Evolutionary conservation across 2,797 vertebrate species (phyloP).

Genomic region (Bovichtus variegatus): DNA sequence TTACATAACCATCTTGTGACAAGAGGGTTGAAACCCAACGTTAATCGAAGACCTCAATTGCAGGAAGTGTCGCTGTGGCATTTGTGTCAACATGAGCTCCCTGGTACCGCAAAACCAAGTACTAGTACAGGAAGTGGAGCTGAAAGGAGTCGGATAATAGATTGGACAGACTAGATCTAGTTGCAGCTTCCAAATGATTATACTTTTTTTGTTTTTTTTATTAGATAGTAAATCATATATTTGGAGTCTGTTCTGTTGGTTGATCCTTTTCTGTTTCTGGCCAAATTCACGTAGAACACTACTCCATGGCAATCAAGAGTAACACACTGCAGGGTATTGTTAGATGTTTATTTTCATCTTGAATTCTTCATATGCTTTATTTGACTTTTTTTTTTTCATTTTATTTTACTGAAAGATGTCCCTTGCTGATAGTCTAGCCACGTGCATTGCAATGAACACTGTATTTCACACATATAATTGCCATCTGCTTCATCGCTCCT

Average conservation of each 20-base stretch:
- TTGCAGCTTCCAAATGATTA: too few relatives aligned
- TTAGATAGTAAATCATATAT: too few relatives aligned
- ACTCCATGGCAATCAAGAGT: neutral
- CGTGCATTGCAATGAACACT: slow-evolving; percentile 42
- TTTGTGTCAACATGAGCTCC: neutral
- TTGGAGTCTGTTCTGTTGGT: too few relatives aligned
- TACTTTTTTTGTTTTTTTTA: too few relatives aligned
- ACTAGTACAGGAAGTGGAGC: neutral
- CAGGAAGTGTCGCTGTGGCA: neutral
- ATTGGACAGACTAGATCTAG: too few relatives aligned
- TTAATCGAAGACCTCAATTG: neutral
- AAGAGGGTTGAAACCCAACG: neutral
- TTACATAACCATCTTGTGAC: neutral
- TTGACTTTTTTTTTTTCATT: neutral
- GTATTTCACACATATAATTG: slow-evolving; percentile 56
- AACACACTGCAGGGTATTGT: neutral
- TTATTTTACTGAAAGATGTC: slow-evolving; percentile 14
- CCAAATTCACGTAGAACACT: too few relatives aligned
- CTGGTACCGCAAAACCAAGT: neutral
- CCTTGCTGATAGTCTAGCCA: slow-evolving; percentile 21
- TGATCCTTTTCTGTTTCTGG: too few relatives aligned
- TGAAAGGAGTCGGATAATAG: too few relatives aligned
- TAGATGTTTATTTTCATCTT: slow-evolving; percentile 21
- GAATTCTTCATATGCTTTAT: slow-evolving; percentile 7
- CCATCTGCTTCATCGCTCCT: slow-evolving; percentile 47